A percentile compares a stretch with the other conserved stretches of the same genome.
These are phyloP conservation scores for Darwinula stevensoni DNA, from an alignment of 2,888 invertebrate genomes.

Conservation along the genomic window DNA sequence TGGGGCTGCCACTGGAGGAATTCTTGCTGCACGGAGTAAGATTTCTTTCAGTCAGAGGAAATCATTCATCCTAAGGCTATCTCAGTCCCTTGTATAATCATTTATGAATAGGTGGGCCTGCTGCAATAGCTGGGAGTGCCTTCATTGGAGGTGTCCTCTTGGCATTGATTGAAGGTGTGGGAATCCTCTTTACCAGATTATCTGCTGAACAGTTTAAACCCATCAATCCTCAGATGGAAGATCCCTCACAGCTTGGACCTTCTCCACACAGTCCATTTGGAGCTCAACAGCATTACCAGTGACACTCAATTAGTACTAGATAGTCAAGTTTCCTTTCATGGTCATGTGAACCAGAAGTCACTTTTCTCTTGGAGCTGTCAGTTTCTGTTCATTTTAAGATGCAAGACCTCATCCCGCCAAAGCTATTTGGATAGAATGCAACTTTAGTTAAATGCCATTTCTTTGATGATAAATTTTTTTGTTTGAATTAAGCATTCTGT, in stretches of 20 bases:
- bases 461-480: too few relatives aligned
- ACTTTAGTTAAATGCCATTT: too few relatives aligned
- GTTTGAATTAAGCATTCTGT: too few relatives aligned
- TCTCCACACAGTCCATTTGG: conserved; percentile 5
- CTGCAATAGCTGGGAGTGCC: conserved; percentile 52
- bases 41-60: too few relatives aligned
- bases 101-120: conserved; percentile 18
- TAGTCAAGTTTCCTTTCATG: too few relatives aligned
- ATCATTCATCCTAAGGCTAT: too few relatives aligned
- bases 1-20: conserved; percentile 84
- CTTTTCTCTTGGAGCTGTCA: too few relatives aligned
- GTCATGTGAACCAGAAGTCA: too few relatives aligned
- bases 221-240: conserved; percentile 23
- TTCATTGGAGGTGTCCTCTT: conserved; percentile 78
- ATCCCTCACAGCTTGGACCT: too few relatives aligned
- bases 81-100: neutral
- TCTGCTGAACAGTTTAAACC: conserved; percentile 80
- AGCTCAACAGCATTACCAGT: conserved; percentile 1
- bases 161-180: conserved; percentile 88
- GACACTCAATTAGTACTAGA: neutral
- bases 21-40: conserved; percentile 80
- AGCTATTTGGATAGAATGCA: too few relatives aligned
- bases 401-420: too few relatives aligned
- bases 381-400: too few relatives aligned
- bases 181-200: conserved; percentile 68